phyloP scores from a whole-genome alignment of 2,888 invertebrate species.

The Asteroscopus sphinx region DNA sequence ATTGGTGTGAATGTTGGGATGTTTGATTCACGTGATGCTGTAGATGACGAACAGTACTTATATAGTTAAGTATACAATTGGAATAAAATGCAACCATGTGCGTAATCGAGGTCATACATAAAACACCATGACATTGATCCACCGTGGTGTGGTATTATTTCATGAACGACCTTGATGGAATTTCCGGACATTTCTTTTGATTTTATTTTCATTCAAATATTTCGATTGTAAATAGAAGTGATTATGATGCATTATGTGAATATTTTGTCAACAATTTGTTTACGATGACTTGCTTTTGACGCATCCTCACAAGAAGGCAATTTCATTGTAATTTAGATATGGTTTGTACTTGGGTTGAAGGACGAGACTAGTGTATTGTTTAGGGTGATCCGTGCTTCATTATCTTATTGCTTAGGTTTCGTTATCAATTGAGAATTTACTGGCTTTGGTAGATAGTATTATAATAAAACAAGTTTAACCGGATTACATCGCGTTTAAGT shows the following conservation, averaged over 20 bases:
- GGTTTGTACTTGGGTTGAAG: background rate
- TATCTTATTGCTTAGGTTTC: too few relatives aligned
- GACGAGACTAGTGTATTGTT: constrained; percentile 7
- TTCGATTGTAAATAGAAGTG: background rate
- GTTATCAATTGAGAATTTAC: too few relatives aligned
- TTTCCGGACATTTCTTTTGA: constrained; percentile 13
- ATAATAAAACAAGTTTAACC: too few relatives aligned
- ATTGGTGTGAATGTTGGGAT: constrained; percentile 26
- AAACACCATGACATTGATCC: constrained; percentile 79
- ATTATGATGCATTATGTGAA: background rate
- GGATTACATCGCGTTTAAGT: too few relatives aligned
- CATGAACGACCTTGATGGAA: constrained; percentile 22
- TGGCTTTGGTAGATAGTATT: too few relatives aligned
- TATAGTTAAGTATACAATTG: constrained; percentile 46
- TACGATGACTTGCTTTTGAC: background rate
- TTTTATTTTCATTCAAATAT: background rate
- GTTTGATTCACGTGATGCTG: constrained; percentile 25
- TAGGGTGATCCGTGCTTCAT: background rate
- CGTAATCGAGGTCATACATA: constrained; percentile 71
- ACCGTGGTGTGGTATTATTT: constrained; percentile 59
- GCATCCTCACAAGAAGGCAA: background rate
- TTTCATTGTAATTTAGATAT: constrained; percentile 12
- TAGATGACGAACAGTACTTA: constrained; percentile 31
- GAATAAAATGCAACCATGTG: constrained; percentile 53
- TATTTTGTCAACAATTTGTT: constrained; percentile 11